phyloP scores from a whole-genome alignment of 2,113 vertebrate species.

The Raphicerus campestris region DNA sequence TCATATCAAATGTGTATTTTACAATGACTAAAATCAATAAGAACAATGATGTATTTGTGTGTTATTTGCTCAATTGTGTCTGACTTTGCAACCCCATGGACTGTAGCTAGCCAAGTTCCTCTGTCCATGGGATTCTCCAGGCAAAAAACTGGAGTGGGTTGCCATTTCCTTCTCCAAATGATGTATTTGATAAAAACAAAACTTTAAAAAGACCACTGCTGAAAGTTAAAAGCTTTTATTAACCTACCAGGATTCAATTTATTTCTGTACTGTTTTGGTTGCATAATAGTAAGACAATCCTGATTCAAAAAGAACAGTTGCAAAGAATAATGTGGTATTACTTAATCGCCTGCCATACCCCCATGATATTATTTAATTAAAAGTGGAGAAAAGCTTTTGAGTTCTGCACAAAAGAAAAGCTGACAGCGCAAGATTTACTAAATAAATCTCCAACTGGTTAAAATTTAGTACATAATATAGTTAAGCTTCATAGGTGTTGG shows the following conservation, averaged over 20 bases:
- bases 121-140: not conserved
- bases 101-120: not conserved
- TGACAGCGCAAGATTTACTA: not conserved
- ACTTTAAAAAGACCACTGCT: not conserved
- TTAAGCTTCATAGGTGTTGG: not conserved
- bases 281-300: not conserved
- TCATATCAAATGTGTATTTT: slow-evolving; percentile 30
- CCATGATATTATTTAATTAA: slow-evolving; percentile 6
- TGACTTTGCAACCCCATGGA: not conserved
- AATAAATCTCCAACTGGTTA: not conserved
- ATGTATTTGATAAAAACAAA: not conserved
- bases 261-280: slow-evolving; percentile 18
- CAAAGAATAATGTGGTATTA: slow-evolving; percentile 21
- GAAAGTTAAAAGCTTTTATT: slow-evolving; percentile 19
- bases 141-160: not conserved
- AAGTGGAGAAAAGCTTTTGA: slow-evolving; percentile 40
- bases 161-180: not conserved
- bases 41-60: not conserved
- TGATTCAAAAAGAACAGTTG: not conserved
- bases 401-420: slow-evolving; percentile 30
- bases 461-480: slow-evolving; percentile 24
- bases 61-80: not conserved
- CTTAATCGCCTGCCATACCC: not conserved
- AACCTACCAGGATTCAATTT: not conserved
- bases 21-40: slow-evolving; percentile 23